Base-by-base conservation (phyloP, 1,140 invertebrate genomes). In the Ephestia elutella region DNA sequence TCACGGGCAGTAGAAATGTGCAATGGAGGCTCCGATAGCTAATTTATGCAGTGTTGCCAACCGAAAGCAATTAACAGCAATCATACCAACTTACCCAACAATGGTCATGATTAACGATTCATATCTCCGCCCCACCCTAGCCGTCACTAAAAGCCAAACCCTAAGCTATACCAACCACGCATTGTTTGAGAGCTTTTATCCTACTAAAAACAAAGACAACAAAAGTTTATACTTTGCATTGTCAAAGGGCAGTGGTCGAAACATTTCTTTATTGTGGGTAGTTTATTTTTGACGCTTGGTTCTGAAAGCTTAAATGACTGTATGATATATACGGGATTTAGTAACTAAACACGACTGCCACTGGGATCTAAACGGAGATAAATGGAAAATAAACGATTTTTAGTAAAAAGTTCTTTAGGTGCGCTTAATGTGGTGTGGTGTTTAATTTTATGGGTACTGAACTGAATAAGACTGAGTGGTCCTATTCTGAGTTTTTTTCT, bases 1-100 rank as follows among this genome's bases (percentile, higher is more conserved):
- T 44, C 38, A 44, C 5, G 10, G 13, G 38, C 38, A 44, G 38
- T 44, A 15, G 15, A 44, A 35, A 35, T 44, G 38, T 44, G 38
- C 38, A 44, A 32, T 44, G 7, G 5, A 44, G 38, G 2, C 13
- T n/a, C n/a, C 15, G 2, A 44, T 44, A 44, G 21, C 20, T 53
- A 53, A 53, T 53, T 53, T 53, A 53, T 53, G 49, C 49, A 50
- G 8, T 11, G 19, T 44, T 53, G 19, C 19, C 50, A 53, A 53
- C 50, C n/a, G 21, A 53, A 25, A 53, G 50, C 50, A 53, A 53
- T 53, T 53, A 53, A 20, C 20, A 53, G 21, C 19, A 53, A 53
- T 53, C 21, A 53, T 25, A 21, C 50, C 19, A 53, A 53, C 13
- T 9, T n/a, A 53, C 11, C 50, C 1, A n/a, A 53, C 50, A 21